Evolutionary conservation across 1,140 invertebrate genomes (phyloP), one percentile per base, ranked within the genome.

Genomic region (Andrena cerasifolii): DNA sequence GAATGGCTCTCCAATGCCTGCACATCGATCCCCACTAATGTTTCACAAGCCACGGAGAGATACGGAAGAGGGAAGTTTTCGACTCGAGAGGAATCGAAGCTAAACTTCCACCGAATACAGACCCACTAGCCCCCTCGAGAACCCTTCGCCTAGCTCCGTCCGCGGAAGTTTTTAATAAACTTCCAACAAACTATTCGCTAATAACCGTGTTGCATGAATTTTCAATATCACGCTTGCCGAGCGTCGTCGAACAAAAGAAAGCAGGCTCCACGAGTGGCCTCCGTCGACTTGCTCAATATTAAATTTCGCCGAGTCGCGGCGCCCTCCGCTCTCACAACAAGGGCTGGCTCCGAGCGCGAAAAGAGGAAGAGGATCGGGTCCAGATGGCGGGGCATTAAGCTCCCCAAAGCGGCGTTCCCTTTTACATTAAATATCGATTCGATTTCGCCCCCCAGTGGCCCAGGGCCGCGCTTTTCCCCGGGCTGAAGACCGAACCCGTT

Each of bases 231-330:
- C 49, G 10, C 47, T 5, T 51, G 47, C n/a, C 47, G n/a, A n/a
- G n/a, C n/a, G n/a, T n/a, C 47, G n/a, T 51, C 47, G 47, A 21
- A 51, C n/a, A 51, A 51, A 51, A 51, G 49, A 51, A 51, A n/a
- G n/a, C n/a, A n/a, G n/a, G n/a, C n/a, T n/a, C n/a, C n/a, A n/a
- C n/a, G n/a, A n/a, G n/a, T n/a, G n/a, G n/a, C n/a, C n/a, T n/a
- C n/a, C n/a, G n/a, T n/a, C n/a, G n/a, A 49, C 45, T 24, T 21
- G 4, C 7, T 24, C 6, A 51, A 5, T 26, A 54, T 54, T 28
- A 54, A 54, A 54, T 28, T 54, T 54, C 10, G 3, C 24, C 1
- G 14, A 54, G 24, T 54, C 24, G 51, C 3, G n/a, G 21, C 12
- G 10, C 36, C 10, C 36, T 3, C n/a, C n/a, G n/a, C n/a, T n/a